Evolutionary conservation across 2,888 invertebrate genomes (phyloP), one percentile per base, ranked within the genome.

Genomic region (Drosophila helvetica): DNA sequence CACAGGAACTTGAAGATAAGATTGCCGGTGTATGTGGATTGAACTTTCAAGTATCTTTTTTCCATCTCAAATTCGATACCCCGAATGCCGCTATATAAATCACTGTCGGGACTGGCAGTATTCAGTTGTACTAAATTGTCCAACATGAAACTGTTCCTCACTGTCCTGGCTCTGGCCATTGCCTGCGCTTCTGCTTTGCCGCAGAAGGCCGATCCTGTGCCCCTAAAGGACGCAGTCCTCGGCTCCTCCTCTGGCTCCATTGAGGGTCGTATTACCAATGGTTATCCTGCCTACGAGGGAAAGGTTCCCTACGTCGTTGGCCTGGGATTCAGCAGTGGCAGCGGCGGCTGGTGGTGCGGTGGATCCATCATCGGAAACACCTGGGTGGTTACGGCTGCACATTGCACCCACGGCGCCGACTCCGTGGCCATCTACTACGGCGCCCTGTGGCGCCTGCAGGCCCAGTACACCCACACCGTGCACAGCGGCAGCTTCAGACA

Each of bases 371-470:
- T 67, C 30, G 65, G 65, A 47, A 47, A 64, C 67, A 56, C 56
- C 52, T 67, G 67, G 67, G 67, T 64, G 46, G 15, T 64, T 17
- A 68, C 67, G 1, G 66, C 66, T 1, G 64, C 65, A 1, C 66
- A 67, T 50, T 67, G 66, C 50, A 67, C 65, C 54, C 27, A 56
- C 6, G 17, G 42, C 0, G 59, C 60, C 2, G 17, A 17, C 0
- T 47, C 67, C 0, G 71, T 80, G 27, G 27, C 30, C 3, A 59
- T 78, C 46, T 63, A 54, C 38, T 78, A 74, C 50, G 78, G 78
- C 2, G 50, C 80, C 2, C 45, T 45, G 33, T 65, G 7, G 7
- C 19, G 18, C 8, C 12, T 15, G 3, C 65, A 54, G 46, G 57
- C 46, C 22, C 19, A 65, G 45, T 30, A 48, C 42, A 17, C 60